Conservation (phyloP, 2,797 vertebrate genomes). For the Etheostoma perlongum region DNA sequence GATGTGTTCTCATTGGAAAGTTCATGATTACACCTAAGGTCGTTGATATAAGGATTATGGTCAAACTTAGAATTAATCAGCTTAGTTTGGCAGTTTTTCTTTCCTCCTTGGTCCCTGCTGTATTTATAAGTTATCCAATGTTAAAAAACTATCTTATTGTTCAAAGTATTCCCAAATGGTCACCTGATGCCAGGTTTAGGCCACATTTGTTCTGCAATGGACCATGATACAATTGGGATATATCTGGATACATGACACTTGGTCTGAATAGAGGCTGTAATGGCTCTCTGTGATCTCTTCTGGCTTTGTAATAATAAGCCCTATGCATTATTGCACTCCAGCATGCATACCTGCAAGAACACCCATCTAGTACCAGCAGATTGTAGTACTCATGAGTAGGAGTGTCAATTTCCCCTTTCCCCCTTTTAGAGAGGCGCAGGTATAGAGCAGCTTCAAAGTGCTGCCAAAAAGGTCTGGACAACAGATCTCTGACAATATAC, state of each 20-base stretch:
- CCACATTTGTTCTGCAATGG: slow-evolving; percentile 24
- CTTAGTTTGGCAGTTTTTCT: not conserved
- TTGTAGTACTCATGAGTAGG: slow-evolving; percentile 18
- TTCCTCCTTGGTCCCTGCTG: not conserved
- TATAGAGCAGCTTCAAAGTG: slow-evolving; percentile 51
- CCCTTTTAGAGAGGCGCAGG: slow-evolving; percentile 27
- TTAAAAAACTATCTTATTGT: not conserved
- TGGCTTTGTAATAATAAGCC: slow-evolving; percentile 40
- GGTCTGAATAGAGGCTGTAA: slow-evolving; percentile 34
- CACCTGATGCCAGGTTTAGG: slow-evolving; percentile 13
- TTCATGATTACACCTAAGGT: not conserved
- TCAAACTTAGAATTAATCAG: not conserved
- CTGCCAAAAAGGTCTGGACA: slow-evolving; percentile 35
- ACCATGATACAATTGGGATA: slow-evolving; percentile 15
- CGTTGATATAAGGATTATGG: not conserved
- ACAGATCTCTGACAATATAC: slow-evolving; percentile 42
- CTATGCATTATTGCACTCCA: slow-evolving; percentile 44
- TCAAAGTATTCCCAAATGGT: not conserved
- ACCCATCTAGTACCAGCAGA: slow-evolving; percentile 36
- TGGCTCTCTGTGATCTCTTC: slow-evolving; percentile 42
- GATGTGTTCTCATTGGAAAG: not conserved
- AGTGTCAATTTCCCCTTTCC: slow-evolving; percentile 61
- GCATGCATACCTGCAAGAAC: slow-evolving; percentile 40
- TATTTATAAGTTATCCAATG: not conserved
- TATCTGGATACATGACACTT: slow-evolving; percentile 33